Evolutionary conservation across 2,888 invertebrate species (phyloP).

Genomic region (Colostygia pectinataria): DNA sequence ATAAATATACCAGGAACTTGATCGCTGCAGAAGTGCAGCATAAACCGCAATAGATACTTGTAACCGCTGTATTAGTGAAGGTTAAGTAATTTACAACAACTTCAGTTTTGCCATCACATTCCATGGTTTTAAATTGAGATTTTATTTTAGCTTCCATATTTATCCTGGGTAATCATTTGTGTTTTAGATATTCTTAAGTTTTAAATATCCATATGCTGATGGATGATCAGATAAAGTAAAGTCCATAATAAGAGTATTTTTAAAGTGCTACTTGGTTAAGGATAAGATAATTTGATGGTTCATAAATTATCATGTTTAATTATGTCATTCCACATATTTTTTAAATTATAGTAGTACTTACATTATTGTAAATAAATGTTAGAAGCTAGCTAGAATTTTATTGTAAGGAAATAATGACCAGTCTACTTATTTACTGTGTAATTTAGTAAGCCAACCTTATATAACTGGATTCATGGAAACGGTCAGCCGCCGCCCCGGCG

Average conservation of each 20-base stretch:
- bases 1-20: too few relatives aligned
- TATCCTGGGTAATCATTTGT: background rate
- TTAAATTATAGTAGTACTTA: background rate
- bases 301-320: constrained; percentile 1
- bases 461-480: too few relatives aligned
- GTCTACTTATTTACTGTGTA: too few relatives aligned
- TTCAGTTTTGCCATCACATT: constrained; percentile 26
- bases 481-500: too few relatives aligned
- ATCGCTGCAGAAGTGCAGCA: too few relatives aligned
- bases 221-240: constrained; percentile 3
- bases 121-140: constrained; percentile 23
- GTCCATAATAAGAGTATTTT: background rate
- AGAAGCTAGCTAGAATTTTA: constrained; percentile 10
- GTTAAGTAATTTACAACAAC: background rate
- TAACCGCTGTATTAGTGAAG: too few relatives aligned
- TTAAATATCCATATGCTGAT: background rate
- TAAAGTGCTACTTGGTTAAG: background rate
- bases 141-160: constrained; percentile 3
- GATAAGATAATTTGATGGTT: background rate
- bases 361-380: background rate
- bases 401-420: background rate
- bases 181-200: constrained; percentile 8
- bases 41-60: too few relatives aligned
- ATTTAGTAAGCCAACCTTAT: too few relatives aligned
- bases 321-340: constrained; percentile 8